Base-by-base conservation (phyloP, 2,113 vertebrate species). In the Silurus asotus region DNA sequence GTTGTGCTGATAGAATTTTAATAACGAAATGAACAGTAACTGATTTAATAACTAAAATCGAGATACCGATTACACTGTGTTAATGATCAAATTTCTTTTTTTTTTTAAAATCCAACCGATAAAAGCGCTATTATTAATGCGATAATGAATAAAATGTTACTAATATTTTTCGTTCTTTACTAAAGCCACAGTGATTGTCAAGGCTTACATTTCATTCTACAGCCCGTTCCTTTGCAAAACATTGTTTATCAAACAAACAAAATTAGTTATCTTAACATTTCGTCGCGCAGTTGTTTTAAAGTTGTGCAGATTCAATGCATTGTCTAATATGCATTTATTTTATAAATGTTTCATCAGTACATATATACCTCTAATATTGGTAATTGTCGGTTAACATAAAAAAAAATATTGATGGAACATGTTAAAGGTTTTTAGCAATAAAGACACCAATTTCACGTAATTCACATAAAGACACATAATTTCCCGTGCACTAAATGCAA, bases 21-120 rank as follows among this genome's bases (percentile, higher is more conserved):
- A 93, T 94, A 94, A 90, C 94, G 92, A 96, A 96, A 95, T 93
- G 91, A 96, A 96, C 94, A 95, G 91, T 93, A 95, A 97, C 96
- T 95, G 94, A 95, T 95, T 92, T 95, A 94, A 94, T 96, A 95
- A 96, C 93, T 92, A 92, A 94, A 94, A 95, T 93, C 93, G 78
- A 89, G 53, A 86, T n/a, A 72, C 87, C 23, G 51, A 83, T 45
- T 74, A 80, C 48, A 55, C 58, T 48, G 75, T 70, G 61, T 23
- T 84, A 69, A 59, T 14, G 77, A 45, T 72, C 17, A 2, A 2
- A 37, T 25, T 8, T 69, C 23, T 59, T 76, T 49, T 59, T 8
- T 70, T 53, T 61, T 53, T 37, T 17, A 28, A 65, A 17, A 76
- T 5, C 15, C 59, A 77, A 0, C 11, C 8, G 48, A 37, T 53